Conservation (phyloP, 2,797 vertebrate species). For the Ataeniobius toweri region DNA sequence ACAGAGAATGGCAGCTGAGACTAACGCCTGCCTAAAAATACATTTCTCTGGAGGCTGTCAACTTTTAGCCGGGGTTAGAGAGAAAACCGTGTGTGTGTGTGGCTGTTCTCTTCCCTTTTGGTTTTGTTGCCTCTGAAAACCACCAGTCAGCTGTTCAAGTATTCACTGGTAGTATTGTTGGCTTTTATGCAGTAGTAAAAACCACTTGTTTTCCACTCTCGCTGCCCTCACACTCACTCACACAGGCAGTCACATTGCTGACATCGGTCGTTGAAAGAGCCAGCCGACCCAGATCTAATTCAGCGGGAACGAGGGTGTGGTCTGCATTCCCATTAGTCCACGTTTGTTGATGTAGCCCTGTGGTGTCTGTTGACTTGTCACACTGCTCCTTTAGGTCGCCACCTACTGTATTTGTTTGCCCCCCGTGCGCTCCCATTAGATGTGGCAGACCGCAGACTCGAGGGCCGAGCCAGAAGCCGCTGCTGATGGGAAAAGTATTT, state of each 20-base stretch:
- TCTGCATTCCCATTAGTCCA: constrained; percentile 65
- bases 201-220: constrained; percentile 47
- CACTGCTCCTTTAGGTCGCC: constrained; percentile 53
- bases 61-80: constrained; percentile 69
- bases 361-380: constrained; percentile 34
- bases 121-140: constrained; percentile 33
- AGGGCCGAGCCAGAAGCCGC: constrained; percentile 46
- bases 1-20: constrained; percentile 47
- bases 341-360: constrained; percentile 57
- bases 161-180: constrained; percentile 54
- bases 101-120: background rate
- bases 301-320: constrained; percentile 74
- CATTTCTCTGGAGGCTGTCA: constrained; percentile 62
- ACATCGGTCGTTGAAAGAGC: constrained; percentile 61
- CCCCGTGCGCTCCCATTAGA: constrained; percentile 48
- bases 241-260: constrained; percentile 44
- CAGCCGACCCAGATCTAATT: constrained; percentile 69
- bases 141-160: constrained; percentile 65
- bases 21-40: constrained; percentile 79
- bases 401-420: constrained; percentile 44
- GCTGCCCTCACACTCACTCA: constrained; percentile 1
- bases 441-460: constrained; percentile 56
- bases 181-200: constrained; percentile 63
- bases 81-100: constrained; percentile 40
- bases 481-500: constrained; percentile 65